Percentiles rank a stretch among this genome's conserved stretches.
phyloP scores from a whole-genome alignment of 2,113 vertebrate species.

The Indicator maculatus region DNA sequence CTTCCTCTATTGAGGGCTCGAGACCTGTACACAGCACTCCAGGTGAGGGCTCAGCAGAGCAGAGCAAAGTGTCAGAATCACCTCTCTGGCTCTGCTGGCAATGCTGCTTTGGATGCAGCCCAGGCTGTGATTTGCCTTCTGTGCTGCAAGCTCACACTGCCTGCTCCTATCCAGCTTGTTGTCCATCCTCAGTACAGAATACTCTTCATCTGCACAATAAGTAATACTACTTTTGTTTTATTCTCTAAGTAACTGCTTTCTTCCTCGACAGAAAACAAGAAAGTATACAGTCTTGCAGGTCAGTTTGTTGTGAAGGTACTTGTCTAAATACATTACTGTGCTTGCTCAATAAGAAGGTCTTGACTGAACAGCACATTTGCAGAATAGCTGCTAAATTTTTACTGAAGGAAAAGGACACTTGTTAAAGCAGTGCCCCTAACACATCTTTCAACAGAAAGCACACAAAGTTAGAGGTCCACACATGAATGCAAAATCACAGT shows the following conservation, averaged over 20 bases:
- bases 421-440: neutral
- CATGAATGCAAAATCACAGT: neutral
- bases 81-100: too few relatives aligned
- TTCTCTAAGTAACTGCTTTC: neutral
- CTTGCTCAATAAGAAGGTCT: neutral
- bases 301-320: neutral
- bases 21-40: too few relatives aligned
- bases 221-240: neutral
- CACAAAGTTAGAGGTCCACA: neutral
- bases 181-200: neutral
- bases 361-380: neutral
- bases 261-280: neutral
- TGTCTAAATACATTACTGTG: neutral
- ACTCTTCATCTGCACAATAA: neutral
- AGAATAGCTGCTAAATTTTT: neutral
- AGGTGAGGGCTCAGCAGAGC: too few relatives aligned
- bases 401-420: neutral
- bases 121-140: too few relatives aligned
- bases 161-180: too few relatives aligned
- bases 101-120: too few relatives aligned
- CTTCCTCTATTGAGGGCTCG: too few relatives aligned
- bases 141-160: too few relatives aligned
- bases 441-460: neutral
- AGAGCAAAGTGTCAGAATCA: too few relatives aligned
- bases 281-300: neutral